These are phyloP conservation scores for Gallinago nigripennis DNA, from an alignment of 2,797 vertebrate genomes.

Conservation along the genomic window DNA sequence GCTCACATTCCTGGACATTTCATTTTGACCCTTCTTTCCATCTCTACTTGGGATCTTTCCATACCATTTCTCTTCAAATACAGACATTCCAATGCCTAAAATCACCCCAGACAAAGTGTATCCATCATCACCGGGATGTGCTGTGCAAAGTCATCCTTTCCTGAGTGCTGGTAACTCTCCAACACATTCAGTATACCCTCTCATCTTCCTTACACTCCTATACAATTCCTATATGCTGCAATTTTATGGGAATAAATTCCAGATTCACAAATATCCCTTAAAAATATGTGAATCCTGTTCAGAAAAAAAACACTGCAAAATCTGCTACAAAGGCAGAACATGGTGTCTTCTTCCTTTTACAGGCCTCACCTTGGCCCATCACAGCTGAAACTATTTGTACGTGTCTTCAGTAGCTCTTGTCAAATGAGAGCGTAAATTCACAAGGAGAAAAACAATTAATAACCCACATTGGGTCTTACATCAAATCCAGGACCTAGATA, in stretches of 20 bases:
- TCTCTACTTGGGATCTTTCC: not conserved
- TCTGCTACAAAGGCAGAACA: not conserved
- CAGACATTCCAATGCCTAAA: not conserved
- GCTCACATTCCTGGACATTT: not conserved
- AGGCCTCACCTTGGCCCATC: not conserved
- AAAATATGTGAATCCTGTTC: not conserved
- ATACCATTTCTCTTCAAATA: not conserved
- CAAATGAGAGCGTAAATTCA: not conserved
- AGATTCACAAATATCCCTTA: not conserved
- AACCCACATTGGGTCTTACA: accelerated
- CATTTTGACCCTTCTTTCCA: not conserved
- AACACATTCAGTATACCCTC: not conserved
- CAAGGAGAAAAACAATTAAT: not conserved
- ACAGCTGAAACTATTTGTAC: not conserved
- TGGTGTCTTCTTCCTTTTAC: not conserved
- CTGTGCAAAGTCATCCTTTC: not conserved
- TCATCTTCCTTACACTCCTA: not conserved
- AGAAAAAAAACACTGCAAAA: not conserved
- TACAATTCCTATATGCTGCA: accelerated
- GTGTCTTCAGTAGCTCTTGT: not conserved
- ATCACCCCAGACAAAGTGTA: not conserved
- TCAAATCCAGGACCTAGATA: not conserved
- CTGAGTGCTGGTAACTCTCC: not conserved
- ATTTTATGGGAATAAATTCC: not conserved
- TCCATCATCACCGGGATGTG: not conserved